Percentiles rank a stretch among this genome's conserved stretches.
These are phyloP conservation scores for Centruroides sculpturatus DNA, from an alignment of 1,140 invertebrate species.

Conservation along the genomic window DNA sequence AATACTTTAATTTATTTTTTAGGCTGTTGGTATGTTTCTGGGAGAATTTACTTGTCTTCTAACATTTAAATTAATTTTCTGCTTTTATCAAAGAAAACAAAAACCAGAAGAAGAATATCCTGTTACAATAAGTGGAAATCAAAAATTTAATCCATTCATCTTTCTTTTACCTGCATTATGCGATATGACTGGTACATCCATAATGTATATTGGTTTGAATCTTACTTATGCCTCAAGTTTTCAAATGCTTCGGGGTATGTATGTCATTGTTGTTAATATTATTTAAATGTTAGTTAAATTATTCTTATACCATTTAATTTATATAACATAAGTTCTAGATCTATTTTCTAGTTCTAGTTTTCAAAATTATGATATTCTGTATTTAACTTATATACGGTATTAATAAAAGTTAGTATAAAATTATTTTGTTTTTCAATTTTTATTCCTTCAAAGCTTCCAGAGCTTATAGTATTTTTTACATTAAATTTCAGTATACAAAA, in stretches of 20 bases:
- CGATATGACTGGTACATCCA: slow-evolving; percentile 66
- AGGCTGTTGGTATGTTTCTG: slow-evolving; percentile 75
- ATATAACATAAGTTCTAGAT: too few relatives aligned
- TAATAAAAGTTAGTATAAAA: too few relatives aligned
- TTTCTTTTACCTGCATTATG: slow-evolving; percentile 70
- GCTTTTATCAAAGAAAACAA: slow-evolving; percentile 35
- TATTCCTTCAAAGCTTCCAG: too few relatives aligned
- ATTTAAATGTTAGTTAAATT: too few relatives aligned
- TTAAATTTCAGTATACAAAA: too few relatives aligned
- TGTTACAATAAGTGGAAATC: slow-evolving; percentile 8
- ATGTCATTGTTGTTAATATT: background rate
- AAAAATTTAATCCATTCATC: slow-evolving; percentile 53
- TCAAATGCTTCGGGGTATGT: slow-evolving; percentile 81
- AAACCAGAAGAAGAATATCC: slow-evolving; percentile 9
- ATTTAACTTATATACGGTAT: too few relatives aligned
- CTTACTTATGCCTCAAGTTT: slow-evolving; percentile 88
- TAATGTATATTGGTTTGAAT: slow-evolving; percentile 81
- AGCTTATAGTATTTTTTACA: too few relatives aligned
- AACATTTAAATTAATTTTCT: slow-evolving; percentile 47
- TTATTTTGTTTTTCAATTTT: too few relatives aligned
- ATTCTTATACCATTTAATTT: too few relatives aligned
- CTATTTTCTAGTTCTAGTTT: too few relatives aligned
- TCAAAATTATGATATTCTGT: too few relatives aligned
- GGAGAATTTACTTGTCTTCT: slow-evolving; percentile 72
- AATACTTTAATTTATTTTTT: slow-evolving; percentile 20